phyloP scores from a whole-genome alignment of 2,113 vertebrate genomes.

The Xenopus tropicalis region DNA sequence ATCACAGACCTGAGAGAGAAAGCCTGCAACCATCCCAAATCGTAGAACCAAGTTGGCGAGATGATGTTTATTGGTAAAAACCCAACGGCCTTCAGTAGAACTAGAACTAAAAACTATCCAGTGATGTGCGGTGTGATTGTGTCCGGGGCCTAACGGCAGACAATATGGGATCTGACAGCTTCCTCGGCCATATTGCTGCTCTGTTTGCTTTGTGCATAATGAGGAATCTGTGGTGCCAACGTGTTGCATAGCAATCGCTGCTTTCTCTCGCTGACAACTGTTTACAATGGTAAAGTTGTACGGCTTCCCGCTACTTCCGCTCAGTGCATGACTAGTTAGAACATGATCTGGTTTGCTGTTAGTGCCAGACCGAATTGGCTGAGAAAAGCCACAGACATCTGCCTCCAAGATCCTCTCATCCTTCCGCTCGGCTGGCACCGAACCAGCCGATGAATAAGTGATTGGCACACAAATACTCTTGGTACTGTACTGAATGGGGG shows the following conservation, averaged over 20 bases:
- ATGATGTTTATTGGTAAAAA: too few species aligned
- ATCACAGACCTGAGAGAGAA: neutral
- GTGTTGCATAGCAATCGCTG: neutral
- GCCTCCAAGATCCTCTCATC: slow-evolving; percentile 22
- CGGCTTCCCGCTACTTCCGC: slow-evolving; percentile 5
- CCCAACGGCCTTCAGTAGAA: too few species aligned
- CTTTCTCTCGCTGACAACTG: neutral
- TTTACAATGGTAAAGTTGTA: neutral
- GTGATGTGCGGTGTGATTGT: neutral
- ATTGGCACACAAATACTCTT: too few species aligned
- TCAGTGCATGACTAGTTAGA: neutral
- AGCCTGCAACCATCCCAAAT: neutral
- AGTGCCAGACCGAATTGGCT: slow-evolving; percentile 31
- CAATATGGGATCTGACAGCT: neutral
- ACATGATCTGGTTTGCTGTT: slow-evolving; percentile 5
- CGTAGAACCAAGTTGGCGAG: too few species aligned
- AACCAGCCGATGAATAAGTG: slow-evolving; percentile 32
- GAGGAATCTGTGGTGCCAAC: slow-evolving; percentile 2
- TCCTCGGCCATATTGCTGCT: neutral
- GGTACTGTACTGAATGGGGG: too few species aligned
- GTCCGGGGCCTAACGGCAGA: neutral
- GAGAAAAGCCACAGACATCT: slow-evolving; percentile 33
- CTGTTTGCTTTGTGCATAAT: neutral
- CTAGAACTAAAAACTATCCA: too few species aligned
- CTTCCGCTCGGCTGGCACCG: slow-evolving; percentile 16